Evolutionary conservation across 1,140 invertebrate species (phyloP).

Genomic region (Dysdera silvatica): DNA sequence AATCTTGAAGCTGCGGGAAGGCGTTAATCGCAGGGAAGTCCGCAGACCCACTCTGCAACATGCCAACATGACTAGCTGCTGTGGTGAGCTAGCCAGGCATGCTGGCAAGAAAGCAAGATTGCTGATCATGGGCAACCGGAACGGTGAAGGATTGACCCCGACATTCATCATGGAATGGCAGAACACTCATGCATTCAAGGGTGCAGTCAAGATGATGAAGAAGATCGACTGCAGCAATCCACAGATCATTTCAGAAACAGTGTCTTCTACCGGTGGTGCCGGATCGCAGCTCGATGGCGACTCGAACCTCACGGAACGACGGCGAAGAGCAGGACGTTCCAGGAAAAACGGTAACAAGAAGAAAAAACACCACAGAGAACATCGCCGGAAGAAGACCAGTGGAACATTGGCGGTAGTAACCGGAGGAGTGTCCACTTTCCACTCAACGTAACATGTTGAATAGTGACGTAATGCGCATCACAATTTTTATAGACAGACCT

Average conservation of each 20-base stretch:
- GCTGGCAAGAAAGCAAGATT: slow-evolving; percentile 38
- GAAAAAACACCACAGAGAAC: slow-evolving; percentile 21
- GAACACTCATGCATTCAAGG: slow-evolving; percentile 40
- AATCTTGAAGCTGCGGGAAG: slow-evolving; percentile 42
- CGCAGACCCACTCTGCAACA: slow-evolving; percentile 41
- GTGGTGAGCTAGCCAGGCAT: slow-evolving; percentile 37
- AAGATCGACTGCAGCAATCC: slow-evolving; percentile 47
- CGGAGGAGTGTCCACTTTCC: slow-evolving; percentile 21
- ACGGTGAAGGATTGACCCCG: slow-evolving; percentile 42
- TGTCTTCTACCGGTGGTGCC: slow-evolving; percentile 1
- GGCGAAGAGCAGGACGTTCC: slow-evolving; percentile 15
- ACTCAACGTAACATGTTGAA: too few species aligned
- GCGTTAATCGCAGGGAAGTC: slow-evolving; percentile 38
- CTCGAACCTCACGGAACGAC: slow-evolving; percentile 6
- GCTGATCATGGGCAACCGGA: slow-evolving; percentile 49
- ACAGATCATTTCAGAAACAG: slow-evolving; percentile 37
- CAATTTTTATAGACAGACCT: too few species aligned
- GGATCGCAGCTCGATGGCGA: neutral
- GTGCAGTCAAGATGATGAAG: slow-evolving; percentile 45
- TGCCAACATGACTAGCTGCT: slow-evolving; percentile 44
- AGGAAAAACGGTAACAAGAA: slow-evolving; percentile 23
- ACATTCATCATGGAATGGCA: slow-evolving; percentile 48
- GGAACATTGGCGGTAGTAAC: slow-evolving; percentile 21
- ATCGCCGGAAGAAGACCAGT: neutral
- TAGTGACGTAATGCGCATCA: too few species aligned